Base-by-base conservation (phyloP, 37 sponge, comb jelly and placozoan species). In the Halisarca cf. caerulea region DNA sequence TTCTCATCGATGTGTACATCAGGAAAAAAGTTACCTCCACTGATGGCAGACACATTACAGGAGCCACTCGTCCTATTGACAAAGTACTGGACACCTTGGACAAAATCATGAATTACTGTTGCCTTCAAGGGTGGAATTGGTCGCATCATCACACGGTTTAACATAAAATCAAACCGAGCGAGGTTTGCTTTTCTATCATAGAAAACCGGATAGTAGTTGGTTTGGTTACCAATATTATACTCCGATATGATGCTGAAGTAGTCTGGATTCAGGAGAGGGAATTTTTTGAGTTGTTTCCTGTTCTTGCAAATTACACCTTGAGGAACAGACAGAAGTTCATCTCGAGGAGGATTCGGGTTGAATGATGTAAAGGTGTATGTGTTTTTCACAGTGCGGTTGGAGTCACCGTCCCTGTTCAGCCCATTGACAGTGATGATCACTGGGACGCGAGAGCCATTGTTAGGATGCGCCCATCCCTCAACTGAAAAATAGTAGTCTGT, bases 401-500 rank as follows among this genome's bases (percentile, higher is more conserved):
- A 62, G 7, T 15, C 64, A 62, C 15, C n/a, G 6, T 15, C 18
- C 9, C 5, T 23, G 64, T 62, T 28, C 64, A 62, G 15, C 30
- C 64, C 64, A 1, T 40, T 3, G 2, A 74, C 25, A 74, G 45
- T 74, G 18, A 37, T 37, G 44, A 15, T 23, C 2, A 74, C 42
- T 1, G 77, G 77, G 30, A 74, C 77, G 23, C 45, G 45, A n/a
- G n/a, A 41, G 0, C n/a, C 45, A 40, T 40, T 44, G 15, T 24
- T 40, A n/a, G 77, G 45, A 43, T 40, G 41, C 9, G n/a, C 36
- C 77, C 77, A 74, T 2, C 44, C 45, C 44, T 74, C 77, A n/a
- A 74, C 77, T 24, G 81, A 44, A 51, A 86, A 88, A 58, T 88
- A 92, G 58, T 85, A 92, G 42, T 92, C 86, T 15, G 81, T n/a